Evolutionary conservation across 2,888 invertebrate species (phyloP), one percentile per base, ranked within the genome.

Genomic region (Keiferia lycopersicella): DNA sequence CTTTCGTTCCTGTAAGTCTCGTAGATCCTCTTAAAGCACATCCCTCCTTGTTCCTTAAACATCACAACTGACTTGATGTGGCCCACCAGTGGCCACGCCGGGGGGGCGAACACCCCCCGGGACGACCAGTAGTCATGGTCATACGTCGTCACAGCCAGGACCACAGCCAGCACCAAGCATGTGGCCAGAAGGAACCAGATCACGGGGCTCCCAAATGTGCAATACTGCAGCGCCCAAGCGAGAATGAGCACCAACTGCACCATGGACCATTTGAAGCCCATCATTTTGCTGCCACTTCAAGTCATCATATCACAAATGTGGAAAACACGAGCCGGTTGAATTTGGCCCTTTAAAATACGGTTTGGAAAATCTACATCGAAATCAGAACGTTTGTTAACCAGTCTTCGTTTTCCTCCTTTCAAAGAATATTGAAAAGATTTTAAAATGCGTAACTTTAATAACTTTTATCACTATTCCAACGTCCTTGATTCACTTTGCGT

Each of bases 111-210:
- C 20, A 91, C 80, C 0, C 91, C 91, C 48, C 81, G 73, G 0
- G 71, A 65, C n/a, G 51, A 67, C 91, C 91, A 91, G 69, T 91
- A 91, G 57, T 90, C 90, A 70, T 90, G 85, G 75, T 90, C 91
- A 60, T 86, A 90, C 0, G 88, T 91, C 0, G 86, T 74, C 18
- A 91, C 64, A 1, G 82, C 77, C 38, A 86, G 73, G 10, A 82
- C 45, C 3, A 78, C 65, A 3, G 77, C 75, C 3, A 72, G 59
- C 12, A 66, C 66, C 50, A 86, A 72, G 0, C 75, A 70, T 63
- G 72, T 68, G n/a, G 77, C 77, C 22, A 83, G 73, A 57, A 76
- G 71, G 68, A 76, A 82, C 82, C 83, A 81, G 70, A 90, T 66
- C 1, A 82, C 61, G 34, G 71, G 67, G 64, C 67, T 77, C 6